Base-by-base conservation (phyloP, 2,113 vertebrate species). In the Sinocyclocheilus anophthalmus region DNA sequence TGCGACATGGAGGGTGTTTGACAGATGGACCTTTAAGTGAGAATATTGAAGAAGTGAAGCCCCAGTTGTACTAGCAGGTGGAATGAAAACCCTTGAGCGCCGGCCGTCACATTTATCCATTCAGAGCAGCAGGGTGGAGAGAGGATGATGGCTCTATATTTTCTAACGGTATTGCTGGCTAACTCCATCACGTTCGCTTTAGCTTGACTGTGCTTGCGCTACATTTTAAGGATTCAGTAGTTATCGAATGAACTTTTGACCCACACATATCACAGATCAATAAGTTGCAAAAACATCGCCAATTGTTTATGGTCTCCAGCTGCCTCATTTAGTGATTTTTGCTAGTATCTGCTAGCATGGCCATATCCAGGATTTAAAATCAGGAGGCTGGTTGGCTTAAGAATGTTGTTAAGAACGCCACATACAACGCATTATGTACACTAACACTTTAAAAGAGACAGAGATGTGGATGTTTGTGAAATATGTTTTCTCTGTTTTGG, bases 1-100 rank as follows among this genome's bases (percentile, higher is more conserved):
- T 48, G 45, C 45, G 57, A 53, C 78, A 82, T 61, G 20, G 69
- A 76, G 67, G 55, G 69, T 76, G 69, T 80, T 33, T 57, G 76
- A 57, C 33, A 70, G 77, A 86, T 53, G 5, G 67, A 80, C 76
- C 30, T 85, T 72, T 79, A 85, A 80, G 84, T 80, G 84, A 69
- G 84, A 80, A 80, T 85, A 70, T 79, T 79, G 61, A 37, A 20
- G 37, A 79, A 80, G 63, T 80, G 84, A 69, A 67, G 45, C 39
- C 84, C 75, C 76, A 18, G 48, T 78, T 63, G 84, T 45, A 39
- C 77, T 33, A 70, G 61, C 50, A 65, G 76, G 76, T 20, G 18
- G 61, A 79, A 85, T 85, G 76, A 85, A 85, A 80, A 39, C 76
- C 84, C 65, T 70, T 6, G 20, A 65, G 76, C 65, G 7, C 20